A percentile compares a stretch with the other conserved stretches of the same genome.
Conservation (phyloP, 2,888 invertebrate species). For the Oscheius myriophilus region DNA sequence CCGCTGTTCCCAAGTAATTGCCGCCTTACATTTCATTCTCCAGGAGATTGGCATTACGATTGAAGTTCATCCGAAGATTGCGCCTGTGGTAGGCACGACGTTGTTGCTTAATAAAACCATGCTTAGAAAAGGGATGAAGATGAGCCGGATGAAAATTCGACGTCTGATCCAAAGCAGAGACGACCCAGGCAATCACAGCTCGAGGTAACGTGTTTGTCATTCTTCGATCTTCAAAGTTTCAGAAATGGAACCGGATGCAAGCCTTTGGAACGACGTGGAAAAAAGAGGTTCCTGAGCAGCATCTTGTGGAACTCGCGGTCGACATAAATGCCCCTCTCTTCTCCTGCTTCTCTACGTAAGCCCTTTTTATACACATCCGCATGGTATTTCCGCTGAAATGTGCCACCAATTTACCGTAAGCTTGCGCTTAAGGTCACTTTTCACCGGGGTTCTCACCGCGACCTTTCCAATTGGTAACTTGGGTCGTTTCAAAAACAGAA, state of each 20-base stretch:
- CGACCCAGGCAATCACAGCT: not conserved
- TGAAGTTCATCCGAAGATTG: slow-evolving; percentile 1
- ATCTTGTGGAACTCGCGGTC: not conserved
- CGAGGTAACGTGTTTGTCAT: not conserved
- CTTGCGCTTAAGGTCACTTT: too few relatives aligned
- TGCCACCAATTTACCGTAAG: too few relatives aligned
- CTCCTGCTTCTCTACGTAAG: not conserved
- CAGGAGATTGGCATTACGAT: slow-evolving; percentile 16
- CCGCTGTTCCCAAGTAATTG: slow-evolving; percentile 7
- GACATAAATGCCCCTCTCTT: not conserved
- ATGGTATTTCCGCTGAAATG: too few relatives aligned
- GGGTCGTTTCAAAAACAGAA: too few relatives aligned
- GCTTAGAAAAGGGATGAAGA: not conserved
- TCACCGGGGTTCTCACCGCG: too few relatives aligned
- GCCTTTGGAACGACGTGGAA: not conserved
- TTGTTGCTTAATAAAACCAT: too few relatives aligned
- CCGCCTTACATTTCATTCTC: slow-evolving; percentile 19
- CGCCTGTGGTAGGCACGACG: not conserved
- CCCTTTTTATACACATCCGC: too few relatives aligned
- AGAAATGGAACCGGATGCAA: not conserved
- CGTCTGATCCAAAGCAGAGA: not conserved
- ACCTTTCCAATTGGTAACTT: too few relatives aligned
- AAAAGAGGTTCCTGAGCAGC: too few relatives aligned
- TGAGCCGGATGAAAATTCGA: not conserved
- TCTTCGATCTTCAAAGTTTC: not conserved